A percentile compares a stretch with the other conserved stretches of the same genome.
These are phyloP conservation scores for Halcyon badia DNA, from an alignment of 2,797 vertebrate species.

Conservation along the genomic window DNA sequence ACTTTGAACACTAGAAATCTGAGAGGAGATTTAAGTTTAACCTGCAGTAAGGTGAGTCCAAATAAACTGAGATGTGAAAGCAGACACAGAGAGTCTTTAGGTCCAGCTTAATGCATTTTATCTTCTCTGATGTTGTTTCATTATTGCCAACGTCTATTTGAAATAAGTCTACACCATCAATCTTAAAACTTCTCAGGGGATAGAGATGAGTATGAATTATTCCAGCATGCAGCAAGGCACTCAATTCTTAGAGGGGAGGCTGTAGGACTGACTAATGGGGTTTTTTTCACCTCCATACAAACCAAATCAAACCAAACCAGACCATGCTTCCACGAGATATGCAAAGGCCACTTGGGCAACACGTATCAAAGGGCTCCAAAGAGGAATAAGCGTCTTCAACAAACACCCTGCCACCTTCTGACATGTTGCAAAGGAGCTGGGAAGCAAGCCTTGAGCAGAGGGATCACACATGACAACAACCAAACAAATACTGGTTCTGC, in stretches of 20 bases:
- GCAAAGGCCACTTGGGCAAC: background rate
- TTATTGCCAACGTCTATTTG: background rate
- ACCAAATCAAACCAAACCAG: background rate
- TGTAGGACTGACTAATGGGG: background rate
- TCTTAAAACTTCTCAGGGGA: background rate
- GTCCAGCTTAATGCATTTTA: background rate
- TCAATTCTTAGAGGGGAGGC: accelerated
- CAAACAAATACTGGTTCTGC: background rate
- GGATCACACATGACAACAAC: background rate
- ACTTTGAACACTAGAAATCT: background rate
- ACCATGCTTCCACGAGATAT: background rate
- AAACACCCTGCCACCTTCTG: background rate
- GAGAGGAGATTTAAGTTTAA: background rate
- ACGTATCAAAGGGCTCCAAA: background rate
- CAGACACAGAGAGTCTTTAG: background rate
- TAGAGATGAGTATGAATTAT: background rate
- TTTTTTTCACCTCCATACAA: accelerated
- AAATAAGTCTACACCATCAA: background rate
- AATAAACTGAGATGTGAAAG: background rate
- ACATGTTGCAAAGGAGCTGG: background rate
- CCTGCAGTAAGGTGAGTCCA: background rate
- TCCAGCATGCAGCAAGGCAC: background rate
- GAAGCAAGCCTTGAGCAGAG: background rate
- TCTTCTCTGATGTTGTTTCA: background rate
- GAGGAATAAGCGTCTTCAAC: background rate